These are phyloP conservation scores for Oryctes rhinoceros DNA, from an alignment of 1,140 invertebrate genomes.

Conservation along the genomic window DNA sequence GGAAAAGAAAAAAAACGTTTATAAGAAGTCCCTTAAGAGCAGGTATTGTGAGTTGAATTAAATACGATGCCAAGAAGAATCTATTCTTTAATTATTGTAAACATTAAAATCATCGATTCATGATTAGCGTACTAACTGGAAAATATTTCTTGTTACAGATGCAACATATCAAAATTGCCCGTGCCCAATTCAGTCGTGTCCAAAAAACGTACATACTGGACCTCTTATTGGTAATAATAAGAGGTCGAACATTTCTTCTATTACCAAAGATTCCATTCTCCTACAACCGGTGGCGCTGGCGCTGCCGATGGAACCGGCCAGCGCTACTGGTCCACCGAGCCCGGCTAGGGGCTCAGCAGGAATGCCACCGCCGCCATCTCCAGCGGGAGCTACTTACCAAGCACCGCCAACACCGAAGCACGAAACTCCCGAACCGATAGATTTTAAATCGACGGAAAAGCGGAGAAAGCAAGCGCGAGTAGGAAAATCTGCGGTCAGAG, in stretches of 20 bases:
- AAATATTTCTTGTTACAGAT: conserved; percentile 60
- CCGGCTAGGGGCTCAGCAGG: conserved; percentile 72
- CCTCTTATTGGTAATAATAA: conserved; percentile 90
- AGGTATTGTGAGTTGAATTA: no score
- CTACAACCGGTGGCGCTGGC: conserved; percentile 70
- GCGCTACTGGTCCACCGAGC: conserved; percentile 72
- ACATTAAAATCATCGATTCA: no score
- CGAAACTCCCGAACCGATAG: conserved; percentile 48
- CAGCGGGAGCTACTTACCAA: conserved; percentile 57
- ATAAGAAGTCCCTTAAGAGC: no score
- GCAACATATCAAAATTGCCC: conserved; percentile 76
- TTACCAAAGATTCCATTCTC: conserved; percentile 58
- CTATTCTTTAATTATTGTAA: no score
- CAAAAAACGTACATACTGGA: conserved; percentile 97
- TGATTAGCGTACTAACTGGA: no score
- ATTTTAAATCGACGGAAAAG: conserved; percentile 52
- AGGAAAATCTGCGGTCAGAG: conserved; percentile 73
- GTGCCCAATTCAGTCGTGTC: conserved; percentile 89
- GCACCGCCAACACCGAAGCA: conserved; percentile 50
- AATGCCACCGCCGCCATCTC: conserved; percentile 65
- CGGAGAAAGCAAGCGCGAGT: conserved; percentile 67
- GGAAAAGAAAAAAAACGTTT: no score
- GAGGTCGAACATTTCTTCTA: conserved; percentile 65
- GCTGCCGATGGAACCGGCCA: conserved; percentile 69
- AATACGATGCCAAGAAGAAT: no score